Percentiles rank a stretch among this genome's conserved stretches.
Conservation (phyloP, 2,113 vertebrate species). For the Fregetta grallaria region DNA sequence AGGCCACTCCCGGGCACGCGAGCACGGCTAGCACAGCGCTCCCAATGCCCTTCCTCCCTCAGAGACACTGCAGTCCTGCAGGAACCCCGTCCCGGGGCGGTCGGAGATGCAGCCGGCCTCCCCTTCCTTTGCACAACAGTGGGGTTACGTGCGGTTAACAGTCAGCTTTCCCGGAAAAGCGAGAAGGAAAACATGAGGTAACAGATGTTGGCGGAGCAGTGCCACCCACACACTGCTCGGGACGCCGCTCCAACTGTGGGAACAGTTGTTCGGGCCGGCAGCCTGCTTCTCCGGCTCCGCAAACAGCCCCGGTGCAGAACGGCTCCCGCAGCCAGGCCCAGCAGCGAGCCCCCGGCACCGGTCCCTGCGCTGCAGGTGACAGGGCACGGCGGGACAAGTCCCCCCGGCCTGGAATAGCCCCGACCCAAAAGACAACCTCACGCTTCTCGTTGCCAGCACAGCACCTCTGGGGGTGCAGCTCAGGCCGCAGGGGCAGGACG, state of each 20-base stretch:
- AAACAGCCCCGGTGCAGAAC: background rate
- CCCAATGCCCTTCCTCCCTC: background rate
- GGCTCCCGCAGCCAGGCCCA: background rate
- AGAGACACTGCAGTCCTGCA: background rate
- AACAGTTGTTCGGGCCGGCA: background rate
- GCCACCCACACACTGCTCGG: conserved; percentile 35
- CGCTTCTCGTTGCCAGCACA: rapidly evolving
- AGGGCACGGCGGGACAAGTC: rapidly evolving
- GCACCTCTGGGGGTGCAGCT: background rate
- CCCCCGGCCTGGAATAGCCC: background rate
- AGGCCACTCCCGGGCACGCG: rapidly evolving
- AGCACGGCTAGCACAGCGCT: background rate
- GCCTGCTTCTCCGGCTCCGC: background rate
- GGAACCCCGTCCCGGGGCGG: background rate
- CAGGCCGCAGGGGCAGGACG: background rate
- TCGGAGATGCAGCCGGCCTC: background rate
- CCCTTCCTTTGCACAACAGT: background rate
- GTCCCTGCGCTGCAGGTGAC: background rate
- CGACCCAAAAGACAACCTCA: background rate
- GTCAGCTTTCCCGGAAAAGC: conserved; percentile 28
- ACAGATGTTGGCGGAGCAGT: conserved; percentile 19
- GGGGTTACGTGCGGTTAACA: conserved; percentile 34
- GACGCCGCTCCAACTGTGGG: conserved; percentile 12
- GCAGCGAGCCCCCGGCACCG: background rate
- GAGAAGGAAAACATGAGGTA: conserved; percentile 34